These are phyloP conservation scores for Calcarius lapponicus DNA, from an alignment of 2,797 vertebrate genomes.

Conservation along the genomic window DNA sequence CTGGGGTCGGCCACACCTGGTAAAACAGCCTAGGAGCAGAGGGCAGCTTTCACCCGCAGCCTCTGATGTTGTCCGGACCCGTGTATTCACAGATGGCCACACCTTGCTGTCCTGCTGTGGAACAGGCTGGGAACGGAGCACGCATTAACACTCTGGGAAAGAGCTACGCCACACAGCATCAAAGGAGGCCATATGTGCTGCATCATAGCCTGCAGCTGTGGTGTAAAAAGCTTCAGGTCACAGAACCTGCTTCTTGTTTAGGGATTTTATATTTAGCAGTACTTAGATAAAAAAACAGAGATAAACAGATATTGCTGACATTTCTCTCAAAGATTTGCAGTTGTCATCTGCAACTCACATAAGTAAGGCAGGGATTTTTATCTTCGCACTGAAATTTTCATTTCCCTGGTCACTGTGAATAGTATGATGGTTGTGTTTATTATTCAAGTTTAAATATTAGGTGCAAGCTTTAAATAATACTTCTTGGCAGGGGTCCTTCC, in stretches of 20 bases:
- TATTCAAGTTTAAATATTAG: background rate
- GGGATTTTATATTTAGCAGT: background rate
- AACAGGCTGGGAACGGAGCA: background rate
- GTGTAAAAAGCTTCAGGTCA: background rate
- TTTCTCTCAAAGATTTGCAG: background rate
- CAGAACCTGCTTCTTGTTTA: background rate
- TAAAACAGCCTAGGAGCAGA: background rate
- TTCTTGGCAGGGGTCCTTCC: background rate
- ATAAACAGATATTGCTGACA: background rate
- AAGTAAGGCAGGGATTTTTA: background rate
- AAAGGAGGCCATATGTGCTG: background rate
- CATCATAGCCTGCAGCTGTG: background rate
- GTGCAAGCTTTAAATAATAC: background rate
- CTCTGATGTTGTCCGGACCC: background rate
- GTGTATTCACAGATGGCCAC: background rate
- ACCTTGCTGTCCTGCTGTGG: background rate
- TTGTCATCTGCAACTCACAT: background rate
- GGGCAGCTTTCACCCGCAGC: background rate
- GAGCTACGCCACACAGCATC: background rate
- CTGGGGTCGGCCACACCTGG: background rate
- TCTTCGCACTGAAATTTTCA: background rate
- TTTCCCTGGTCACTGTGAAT: background rate
- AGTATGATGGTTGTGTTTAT: background rate
- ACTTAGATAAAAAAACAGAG: background rate
- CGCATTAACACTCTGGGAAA: fast-evolving